Conservation (phyloP, 2,888 invertebrate genomes). For the Tetragnatha montana region DNA sequence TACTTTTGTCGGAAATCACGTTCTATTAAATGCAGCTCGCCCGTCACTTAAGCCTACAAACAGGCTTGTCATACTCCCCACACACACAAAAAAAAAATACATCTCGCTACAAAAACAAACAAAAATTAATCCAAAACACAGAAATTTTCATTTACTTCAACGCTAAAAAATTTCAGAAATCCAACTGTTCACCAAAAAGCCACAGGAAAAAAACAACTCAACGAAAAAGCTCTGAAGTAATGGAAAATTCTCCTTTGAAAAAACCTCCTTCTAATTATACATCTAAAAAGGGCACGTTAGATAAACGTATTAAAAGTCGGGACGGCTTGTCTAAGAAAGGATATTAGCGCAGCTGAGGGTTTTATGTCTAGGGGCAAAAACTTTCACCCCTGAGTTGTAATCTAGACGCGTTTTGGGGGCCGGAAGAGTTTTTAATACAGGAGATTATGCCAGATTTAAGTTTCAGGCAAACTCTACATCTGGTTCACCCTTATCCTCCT, state of each 20-base stretch:
- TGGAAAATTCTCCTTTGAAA: not conserved
- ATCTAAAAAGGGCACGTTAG: not conserved
- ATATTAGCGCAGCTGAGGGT: not conserved
- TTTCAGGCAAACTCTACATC: not conserved
- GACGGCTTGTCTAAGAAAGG: not conserved
- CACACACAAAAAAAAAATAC: not conserved
- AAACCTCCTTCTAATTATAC: not conserved
- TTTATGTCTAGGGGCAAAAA: not conserved
- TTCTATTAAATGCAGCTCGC: not conserved
- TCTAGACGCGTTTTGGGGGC: not conserved
- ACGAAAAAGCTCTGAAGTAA: not conserved
- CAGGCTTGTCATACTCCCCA: not conserved
- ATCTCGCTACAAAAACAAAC: not conserved
- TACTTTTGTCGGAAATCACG: not conserved
- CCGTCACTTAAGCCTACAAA: not conserved
- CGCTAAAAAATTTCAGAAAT: not conserved
- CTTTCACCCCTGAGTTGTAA: not conserved
- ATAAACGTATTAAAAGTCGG: conserved; percentile 20
- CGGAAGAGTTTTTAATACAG: not conserved
- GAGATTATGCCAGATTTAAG: not conserved
- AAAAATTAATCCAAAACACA: not conserved
- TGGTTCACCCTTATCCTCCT: not conserved
- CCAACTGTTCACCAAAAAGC: not conserved
- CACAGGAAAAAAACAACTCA: not conserved
- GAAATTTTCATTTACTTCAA: not conserved